A percentile compares a stretch with the other conserved stretches of the same genome.
Conservation (phyloP, 2,888 invertebrate genomes). For the Palloptera scutellata region DNA sequence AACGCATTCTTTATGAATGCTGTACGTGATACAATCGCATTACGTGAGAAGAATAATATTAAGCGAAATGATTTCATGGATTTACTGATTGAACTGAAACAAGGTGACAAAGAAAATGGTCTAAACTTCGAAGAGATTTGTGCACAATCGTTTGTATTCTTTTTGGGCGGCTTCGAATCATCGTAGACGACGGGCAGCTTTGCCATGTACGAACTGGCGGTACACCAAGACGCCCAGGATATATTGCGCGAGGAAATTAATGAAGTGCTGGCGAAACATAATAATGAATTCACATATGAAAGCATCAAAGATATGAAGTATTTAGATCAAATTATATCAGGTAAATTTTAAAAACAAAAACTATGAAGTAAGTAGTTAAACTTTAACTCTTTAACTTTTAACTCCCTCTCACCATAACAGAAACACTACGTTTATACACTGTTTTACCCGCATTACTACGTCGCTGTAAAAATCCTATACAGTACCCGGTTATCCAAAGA, state of each 20-base stretch:
- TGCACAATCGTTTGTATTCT: constrained; percentile 68
- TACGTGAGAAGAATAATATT: constrained; percentile 55
- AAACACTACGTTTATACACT: constrained; percentile 68
- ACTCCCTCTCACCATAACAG: constrained; percentile 49
- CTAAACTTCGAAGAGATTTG: constrained; percentile 63
- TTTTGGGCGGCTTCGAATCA: constrained; percentile 67
- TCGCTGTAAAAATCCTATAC: constrained; percentile 65
- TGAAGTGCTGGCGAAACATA: constrained; percentile 54
- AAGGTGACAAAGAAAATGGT: constrained; percentile 2
- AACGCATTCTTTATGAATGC: constrained; percentile 52
- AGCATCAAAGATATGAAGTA: constrained; percentile 63
- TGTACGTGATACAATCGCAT: constrained; percentile 57
- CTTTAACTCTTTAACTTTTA: constrained; percentile 14
- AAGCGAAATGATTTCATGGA: constrained; percentile 66
- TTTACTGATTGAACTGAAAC: constrained; percentile 61
- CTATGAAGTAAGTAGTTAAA: constrained; percentile 65
- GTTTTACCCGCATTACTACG: constrained; percentile 66
- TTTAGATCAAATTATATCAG: constrained; percentile 64
- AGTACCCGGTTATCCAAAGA: constrained; percentile 65
- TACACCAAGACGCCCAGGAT: constrained; percentile 64
- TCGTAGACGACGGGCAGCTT: constrained; percentile 65
- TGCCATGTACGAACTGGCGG: constrained; percentile 65
- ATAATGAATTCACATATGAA: constrained; percentile 62
- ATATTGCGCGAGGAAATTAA: constrained; percentile 63
- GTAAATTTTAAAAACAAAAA: constrained; percentile 64